Evolutionary conservation across 2,797 vertebrate genomes (phyloP), one percentile per base, ranked within the genome.

Genomic region (Austrolebias charrua): DNA sequence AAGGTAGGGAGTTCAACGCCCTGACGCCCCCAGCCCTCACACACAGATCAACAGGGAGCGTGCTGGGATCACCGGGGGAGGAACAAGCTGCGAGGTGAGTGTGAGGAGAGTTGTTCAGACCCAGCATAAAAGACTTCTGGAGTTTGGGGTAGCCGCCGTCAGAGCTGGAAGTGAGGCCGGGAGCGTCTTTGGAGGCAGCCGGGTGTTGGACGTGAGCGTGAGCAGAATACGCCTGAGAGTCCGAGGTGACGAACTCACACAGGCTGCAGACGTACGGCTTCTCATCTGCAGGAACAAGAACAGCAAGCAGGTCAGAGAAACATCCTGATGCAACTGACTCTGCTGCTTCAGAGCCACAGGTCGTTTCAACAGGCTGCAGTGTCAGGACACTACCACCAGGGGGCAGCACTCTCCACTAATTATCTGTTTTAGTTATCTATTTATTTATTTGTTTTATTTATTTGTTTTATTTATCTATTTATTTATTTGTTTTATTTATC

Each of bases 201-300:
- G 33, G 73, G 81, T 90, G 88, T 46, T 90, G 90, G 80, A 88
- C 71, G 35, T 74, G 91, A 59, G 93, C 76, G 1, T 93, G 93
- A 63, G 90, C 79, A 20, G 90, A 82, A 61, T 83, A 83, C 33
- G 87, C 60, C 0, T 90, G 83, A 0, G 78, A 79, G 48, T 92
- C 89, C 7, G 90, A 82, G 55, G 87, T 83, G 0, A 92, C 85
- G 63, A 93, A 95, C 85, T 86, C 91, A 88, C 92, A 92, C 66
- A 78, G 88, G 73, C 82, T 89, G 82, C 91, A 91, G 75, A 87
- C 58, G 75, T 88, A 94, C 40, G 92, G 92, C 84, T 94, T 95
- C 87, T 90, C 89, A 84, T 94, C 96, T 98, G 85, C 60, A 84
- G 47, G 66, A 6, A 46, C 4, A 78, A 58, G 19, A 45, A 66